A percentile compares a stretch with the other conserved stretches of the same genome.
These are phyloP conservation scores for Lamprotornis superbus DNA, from an alignment of 2,113 vertebrate genomes.

Conservation along the genomic window DNA sequence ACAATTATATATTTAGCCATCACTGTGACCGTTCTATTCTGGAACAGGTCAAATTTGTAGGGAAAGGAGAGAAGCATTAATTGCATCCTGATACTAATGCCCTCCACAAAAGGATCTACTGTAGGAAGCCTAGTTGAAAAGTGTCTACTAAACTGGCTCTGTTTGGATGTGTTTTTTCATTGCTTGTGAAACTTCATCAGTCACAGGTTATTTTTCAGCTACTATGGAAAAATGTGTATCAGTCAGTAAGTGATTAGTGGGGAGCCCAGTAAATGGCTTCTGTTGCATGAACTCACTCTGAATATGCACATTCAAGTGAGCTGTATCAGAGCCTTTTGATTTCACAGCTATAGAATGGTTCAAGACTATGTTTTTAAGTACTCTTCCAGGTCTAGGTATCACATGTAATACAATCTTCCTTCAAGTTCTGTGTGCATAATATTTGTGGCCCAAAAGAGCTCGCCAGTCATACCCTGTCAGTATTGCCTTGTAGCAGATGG, in stretches of 20 bases:
- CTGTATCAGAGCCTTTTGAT: not conserved
- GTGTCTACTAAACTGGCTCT: not conserved
- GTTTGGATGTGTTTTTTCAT: not conserved
- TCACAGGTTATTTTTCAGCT: not conserved
- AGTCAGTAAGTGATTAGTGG: not conserved
- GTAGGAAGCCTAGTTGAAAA: not conserved
- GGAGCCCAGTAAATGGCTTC: not conserved
- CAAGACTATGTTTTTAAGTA: not conserved
- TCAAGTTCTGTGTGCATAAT: not conserved
- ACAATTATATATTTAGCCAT: not conserved
- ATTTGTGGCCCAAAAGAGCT: slow-evolving; percentile 17
- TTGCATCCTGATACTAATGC: not conserved
- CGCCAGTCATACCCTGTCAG: not conserved
- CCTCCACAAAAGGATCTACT: not conserved
- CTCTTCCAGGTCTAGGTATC: not conserved
- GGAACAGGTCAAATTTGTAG: not conserved
- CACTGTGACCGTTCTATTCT: not conserved
- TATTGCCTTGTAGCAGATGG: not conserved
- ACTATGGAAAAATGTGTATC: not conserved
- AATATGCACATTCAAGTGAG: not conserved
- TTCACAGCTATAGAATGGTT: not conserved
- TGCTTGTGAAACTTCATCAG: not conserved
- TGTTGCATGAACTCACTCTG: not conserved
- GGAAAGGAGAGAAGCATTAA: not conserved
- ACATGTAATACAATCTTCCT: not conserved